Conservation (phyloP, 2,797 vertebrate genomes). For the Sebastes goodei region DNA sequence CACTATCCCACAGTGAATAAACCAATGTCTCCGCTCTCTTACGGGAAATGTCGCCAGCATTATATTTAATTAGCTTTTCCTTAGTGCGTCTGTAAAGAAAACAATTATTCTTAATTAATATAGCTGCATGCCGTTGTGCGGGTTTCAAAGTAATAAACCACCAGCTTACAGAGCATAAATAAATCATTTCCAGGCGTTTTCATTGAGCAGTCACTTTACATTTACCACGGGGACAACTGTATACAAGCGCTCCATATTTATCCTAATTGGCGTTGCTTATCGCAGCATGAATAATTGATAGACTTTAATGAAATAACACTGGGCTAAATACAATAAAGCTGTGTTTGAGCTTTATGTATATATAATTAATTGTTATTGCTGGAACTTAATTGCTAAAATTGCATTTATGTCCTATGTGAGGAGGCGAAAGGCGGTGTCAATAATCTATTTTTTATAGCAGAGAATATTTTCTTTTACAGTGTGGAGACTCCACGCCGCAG, state of each 20-base stretch:
- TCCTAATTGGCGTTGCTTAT: constrained; percentile 46
- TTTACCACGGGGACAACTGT: constrained; percentile 52
- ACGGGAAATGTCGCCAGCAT: constrained; percentile 71
- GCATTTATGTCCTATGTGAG: background rate
- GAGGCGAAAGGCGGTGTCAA: constrained; percentile 1
- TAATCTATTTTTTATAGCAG: constrained; percentile 52
- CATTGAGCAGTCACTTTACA: constrained; percentile 56
- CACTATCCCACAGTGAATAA: constrained; percentile 60
- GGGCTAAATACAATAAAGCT: background rate
- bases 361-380: background rate
- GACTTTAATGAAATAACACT: constrained; percentile 43
- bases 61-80: constrained; percentile 80
- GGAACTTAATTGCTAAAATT: background rate
- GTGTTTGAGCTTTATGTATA: background rate
- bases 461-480: constrained; percentile 14
- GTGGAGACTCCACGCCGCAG: constrained; percentile 5
- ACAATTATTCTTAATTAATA: constrained; percentile 85
- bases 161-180: constrained; percentile 60
- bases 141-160: constrained; percentile 74
- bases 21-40: constrained; percentile 57
- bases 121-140: constrained; percentile 52
- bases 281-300: constrained; percentile 64
- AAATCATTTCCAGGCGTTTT: constrained; percentile 62
- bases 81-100: constrained; percentile 72
- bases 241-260: constrained; percentile 45